phyloP scores from a whole-genome alignment of 2,113 vertebrate species.

The Actenoides hombroni region DNA sequence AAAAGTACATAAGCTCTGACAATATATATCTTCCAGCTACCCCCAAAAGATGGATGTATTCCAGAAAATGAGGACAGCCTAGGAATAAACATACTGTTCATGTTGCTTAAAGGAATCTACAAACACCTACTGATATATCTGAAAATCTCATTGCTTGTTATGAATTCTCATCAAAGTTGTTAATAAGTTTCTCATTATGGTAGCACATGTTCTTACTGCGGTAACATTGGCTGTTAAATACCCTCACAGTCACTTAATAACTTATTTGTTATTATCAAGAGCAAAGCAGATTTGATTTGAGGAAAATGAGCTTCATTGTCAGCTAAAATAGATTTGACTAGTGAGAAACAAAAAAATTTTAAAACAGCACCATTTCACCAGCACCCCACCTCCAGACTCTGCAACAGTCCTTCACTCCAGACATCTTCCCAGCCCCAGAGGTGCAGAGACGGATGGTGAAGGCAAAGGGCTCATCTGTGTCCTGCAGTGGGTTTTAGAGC shows the following conservation, averaged over 20 bases:
- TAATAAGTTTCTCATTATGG: neutral
- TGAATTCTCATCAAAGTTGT: neutral
- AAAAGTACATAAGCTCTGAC: neutral
- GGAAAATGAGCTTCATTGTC: neutral
- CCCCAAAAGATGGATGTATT: neutral
- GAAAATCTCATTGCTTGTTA: neutral
- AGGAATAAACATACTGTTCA: neutral
- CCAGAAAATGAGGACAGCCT: neutral
- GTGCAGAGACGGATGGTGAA: fast-evolving
- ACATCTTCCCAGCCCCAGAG: neutral
- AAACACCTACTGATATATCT: neutral
- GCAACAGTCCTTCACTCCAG: neutral
- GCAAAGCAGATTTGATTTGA: neutral
- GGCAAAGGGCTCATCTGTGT: neutral
- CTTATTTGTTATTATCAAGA: neutral
- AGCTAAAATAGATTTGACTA: neutral
- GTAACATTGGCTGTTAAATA: fast-evolving
- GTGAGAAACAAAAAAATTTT: neutral
- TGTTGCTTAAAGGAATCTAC: neutral
- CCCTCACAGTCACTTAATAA: fast-evolving
- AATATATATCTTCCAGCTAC: neutral
- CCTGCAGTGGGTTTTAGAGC: neutral
- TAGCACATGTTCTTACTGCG: neutral
- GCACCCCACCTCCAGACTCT: neutral
- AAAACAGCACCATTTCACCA: neutral